Percentiles rank a stretch among this genome's conserved stretches.
phyloP scores from a whole-genome alignment of 53 echinoderm and acorn worm genomes.

The Pentamera pediparva region DNA sequence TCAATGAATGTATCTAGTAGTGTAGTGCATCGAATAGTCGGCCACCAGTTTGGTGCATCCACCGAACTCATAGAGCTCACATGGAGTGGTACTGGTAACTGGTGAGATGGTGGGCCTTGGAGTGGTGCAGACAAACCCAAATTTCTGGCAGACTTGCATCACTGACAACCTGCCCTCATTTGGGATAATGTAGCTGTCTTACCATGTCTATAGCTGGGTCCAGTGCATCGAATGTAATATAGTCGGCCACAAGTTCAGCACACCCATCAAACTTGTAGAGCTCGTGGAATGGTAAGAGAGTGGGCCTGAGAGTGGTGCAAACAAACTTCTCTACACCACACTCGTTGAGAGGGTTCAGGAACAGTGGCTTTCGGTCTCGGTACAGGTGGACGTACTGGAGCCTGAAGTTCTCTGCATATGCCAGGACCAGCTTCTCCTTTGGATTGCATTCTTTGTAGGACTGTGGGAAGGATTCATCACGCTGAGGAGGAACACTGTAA shows the following conservation, averaged over 20 bases:
- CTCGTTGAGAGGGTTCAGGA: constrained; percentile 85
- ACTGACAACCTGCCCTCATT: too few species aligned
- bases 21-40: too few species aligned
- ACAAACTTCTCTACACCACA: constrained; percentile 93
- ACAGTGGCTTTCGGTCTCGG: constrained; percentile 86
- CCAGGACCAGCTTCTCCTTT: constrained; percentile 88
- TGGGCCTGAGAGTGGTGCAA: constrained; percentile 86
- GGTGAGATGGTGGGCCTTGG: too few species aligned
- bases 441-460: constrained; percentile 80
- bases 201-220: constrained; percentile 82
- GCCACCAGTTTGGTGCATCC: too few species aligned
- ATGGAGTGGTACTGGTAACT: too few species aligned
- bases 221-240: constrained; percentile 78
- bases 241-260: constrained; percentile 95
- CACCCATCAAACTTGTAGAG: constrained; percentile 90
- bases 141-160: too few species aligned
- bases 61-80: too few species aligned
- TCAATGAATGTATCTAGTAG: too few species aligned
- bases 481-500: constrained; percentile 10
- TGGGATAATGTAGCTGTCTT: too few species aligned
- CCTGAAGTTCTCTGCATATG: constrained; percentile 95
- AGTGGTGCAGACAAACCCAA: too few species aligned
- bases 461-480: constrained; percentile 50
- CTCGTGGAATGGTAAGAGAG: constrained; percentile 75
- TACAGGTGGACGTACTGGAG: constrained; percentile 98